Evolutionary conservation across 2,113 vertebrate genomes (phyloP), one percentile per base, ranked within the genome.

Genomic region (Eclectus roratus): DNA sequence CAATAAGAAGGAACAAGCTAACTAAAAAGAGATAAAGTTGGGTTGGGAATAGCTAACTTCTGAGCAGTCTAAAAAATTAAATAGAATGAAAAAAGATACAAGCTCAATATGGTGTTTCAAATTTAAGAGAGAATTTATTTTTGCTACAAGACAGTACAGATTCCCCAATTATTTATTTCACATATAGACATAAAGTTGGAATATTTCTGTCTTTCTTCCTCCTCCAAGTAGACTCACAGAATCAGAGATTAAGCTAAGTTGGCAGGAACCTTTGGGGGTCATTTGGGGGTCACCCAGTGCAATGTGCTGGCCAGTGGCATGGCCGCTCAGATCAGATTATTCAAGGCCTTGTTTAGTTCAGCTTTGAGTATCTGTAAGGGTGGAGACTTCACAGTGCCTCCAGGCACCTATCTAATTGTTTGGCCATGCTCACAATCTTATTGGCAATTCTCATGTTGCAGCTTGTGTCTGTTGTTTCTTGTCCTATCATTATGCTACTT

Each of bases 121-220:
- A 21, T 53, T 85, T 88, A 88, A 65, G 74, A 63, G 27, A 80
- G 41, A 82, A 85, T 93, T 83, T 92, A 46, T 90, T 88, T 93
- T 94, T 6, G 1, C 46, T 53, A 27, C 47, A 80, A 58, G 29
- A 76, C 35, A 77, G 35, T 47, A 46, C 68, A 82, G 46, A 87
- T 72, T 85, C 84, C 27, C 44, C 76, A 21, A 69, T 77, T 69
- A 69, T 28, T 82, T 85, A 41, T 85, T 88, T 94, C 74, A 70
- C 19, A 33, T 10, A 33, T 4, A 74, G 18, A 33, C 6, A n/a
- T 56, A 65, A 73, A 84, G 37, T 35, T 63, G 21, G 3, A 95
- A 55, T 2, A 41, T 33, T 91, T 77, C 10, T 56, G 8, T 10
- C 3, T n/a, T 61, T 80, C 13, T 9, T 2, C 1, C 13, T 4